Evolutionary conservation across 2,888 invertebrate genomes (phyloP), one percentile per base, ranked within the genome.

Genomic region (Liposcelis brunnea): DNA sequence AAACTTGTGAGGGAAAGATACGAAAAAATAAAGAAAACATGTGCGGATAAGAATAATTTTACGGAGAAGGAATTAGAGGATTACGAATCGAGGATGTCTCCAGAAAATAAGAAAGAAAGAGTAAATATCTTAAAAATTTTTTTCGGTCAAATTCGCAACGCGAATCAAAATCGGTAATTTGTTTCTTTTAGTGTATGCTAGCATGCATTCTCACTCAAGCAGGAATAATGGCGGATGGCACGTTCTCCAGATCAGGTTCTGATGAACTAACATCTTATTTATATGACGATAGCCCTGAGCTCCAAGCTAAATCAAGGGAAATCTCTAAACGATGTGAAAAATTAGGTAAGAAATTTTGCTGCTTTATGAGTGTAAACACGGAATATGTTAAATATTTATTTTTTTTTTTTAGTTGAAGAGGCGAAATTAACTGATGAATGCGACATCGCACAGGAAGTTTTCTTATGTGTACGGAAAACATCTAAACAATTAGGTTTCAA

Each of bases 161-260:
- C n/a, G n/a, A n/a, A n/a, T n/a, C n/a, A n/a, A n/a, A n/a, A n/a
- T n/a, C n/a, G n/a, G n/a, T n/a, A n/a, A n/a, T n/a, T n/a, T n/a
- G n/a, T n/a, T 35, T 35, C 5, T 19, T 40, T 8, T 18, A 40
- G 40, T 40, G 40, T 18, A 21, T 40, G 19, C 40, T 40, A 6
- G 40, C 16, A 21, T 40, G 40, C 40, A 18, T 40, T 18, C 19
- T 40, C 18, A 40, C 40, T n/a, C 19, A 40, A 19, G 16, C 40
- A 5, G 40, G 40, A 6, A 21, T 40, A 5, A 40, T 40, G 40
- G 19, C 16, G 11, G 15, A 14, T 18, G 40, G 40, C 4, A 40
- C 4, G 16, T 40, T 18, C 40, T 40, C 40, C 3, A 16, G 40
- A 40, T 12, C 15, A 3, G 40, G 40, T 19, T 14, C 40, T 7